These are phyloP conservation scores for Actinemys pallida DNA, from an alignment of 2,113 vertebrate species.

Conservation along the genomic window DNA sequence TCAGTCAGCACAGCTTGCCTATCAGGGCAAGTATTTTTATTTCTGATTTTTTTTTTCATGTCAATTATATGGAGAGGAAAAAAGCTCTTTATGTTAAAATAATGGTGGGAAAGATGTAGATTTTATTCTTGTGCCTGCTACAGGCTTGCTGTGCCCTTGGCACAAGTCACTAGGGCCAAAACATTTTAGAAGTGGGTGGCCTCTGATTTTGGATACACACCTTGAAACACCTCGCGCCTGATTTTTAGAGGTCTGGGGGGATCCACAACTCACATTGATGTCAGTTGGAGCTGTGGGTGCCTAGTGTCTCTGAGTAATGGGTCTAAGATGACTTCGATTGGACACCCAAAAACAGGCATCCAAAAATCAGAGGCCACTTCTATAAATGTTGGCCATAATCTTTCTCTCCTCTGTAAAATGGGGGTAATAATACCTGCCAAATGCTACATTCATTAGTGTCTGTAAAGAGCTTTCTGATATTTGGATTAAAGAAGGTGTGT, in stretches of 20 bases:
- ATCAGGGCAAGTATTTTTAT: background rate
- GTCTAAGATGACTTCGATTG: rapidly evolving
- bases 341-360: background rate
- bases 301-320: rapidly evolving
- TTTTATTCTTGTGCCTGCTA: background rate
- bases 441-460: background rate
- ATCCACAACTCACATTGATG: rapidly evolving
- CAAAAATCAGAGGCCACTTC: background rate
- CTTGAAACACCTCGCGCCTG: background rate
- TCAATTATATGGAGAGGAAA: rapidly evolving
- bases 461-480: background rate
- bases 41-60: background rate
- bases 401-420: background rate
- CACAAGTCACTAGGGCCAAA: rapidly evolving
- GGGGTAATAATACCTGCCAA: rapidly evolving
- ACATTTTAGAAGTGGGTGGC: rapidly evolving
- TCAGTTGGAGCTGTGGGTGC: background rate
- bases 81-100: rapidly evolving
- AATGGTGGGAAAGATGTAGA: rapidly evolving
- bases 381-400: rapidly evolving
- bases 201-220: rapidly evolving
- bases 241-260: rapidly evolving
- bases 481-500: background rate
- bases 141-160: rapidly evolving
- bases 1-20: background rate